Conservation (phyloP, 2,113 vertebrate genomes). For the Chaetura pelagica region DNA sequence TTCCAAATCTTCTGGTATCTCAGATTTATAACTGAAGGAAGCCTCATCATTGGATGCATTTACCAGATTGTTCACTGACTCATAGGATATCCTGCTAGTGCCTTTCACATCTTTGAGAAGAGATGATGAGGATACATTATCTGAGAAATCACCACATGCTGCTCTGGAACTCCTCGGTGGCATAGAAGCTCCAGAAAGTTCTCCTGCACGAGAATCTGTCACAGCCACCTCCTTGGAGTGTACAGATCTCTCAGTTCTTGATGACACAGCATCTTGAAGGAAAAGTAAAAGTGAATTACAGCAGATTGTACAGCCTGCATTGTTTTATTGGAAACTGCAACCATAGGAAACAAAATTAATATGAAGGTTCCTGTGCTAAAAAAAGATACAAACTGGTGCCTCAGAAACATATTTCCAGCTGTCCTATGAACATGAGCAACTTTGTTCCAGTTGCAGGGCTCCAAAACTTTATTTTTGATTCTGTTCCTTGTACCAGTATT, state of each 20-base stretch:
- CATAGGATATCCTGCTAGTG: background rate
- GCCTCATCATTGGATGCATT: constrained; percentile 36
- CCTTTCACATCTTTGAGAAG: constrained; percentile 50
- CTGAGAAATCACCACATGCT: constrained; percentile 71
- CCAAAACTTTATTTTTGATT: background rate
- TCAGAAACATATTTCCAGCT: background rate
- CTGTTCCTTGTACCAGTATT: background rate
- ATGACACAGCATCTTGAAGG: constrained; percentile 63
- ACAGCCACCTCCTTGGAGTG: constrained; percentile 69
- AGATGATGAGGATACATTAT: constrained; percentile 41
- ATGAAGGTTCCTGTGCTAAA: background rate
- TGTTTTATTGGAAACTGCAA: background rate
- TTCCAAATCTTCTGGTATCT: constrained; percentile 80
- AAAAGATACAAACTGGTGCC: background rate
- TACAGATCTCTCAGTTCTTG: constrained; percentile 60
- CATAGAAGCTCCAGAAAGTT: constrained; percentile 64
- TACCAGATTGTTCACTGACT: constrained; percentile 6
- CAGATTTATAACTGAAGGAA: constrained; percentile 74
- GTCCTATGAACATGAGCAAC: background rate
- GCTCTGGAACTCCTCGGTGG: constrained; percentile 54
- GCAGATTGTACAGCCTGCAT: background rate
- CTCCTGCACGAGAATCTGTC: constrained; percentile 61
- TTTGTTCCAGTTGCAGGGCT: background rate
- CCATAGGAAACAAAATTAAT: background rate
- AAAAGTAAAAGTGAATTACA: constrained; percentile 25